Evolutionary conservation across 1,140 invertebrate genomes (phyloP).

Genomic region (Ephestia elutella): DNA sequence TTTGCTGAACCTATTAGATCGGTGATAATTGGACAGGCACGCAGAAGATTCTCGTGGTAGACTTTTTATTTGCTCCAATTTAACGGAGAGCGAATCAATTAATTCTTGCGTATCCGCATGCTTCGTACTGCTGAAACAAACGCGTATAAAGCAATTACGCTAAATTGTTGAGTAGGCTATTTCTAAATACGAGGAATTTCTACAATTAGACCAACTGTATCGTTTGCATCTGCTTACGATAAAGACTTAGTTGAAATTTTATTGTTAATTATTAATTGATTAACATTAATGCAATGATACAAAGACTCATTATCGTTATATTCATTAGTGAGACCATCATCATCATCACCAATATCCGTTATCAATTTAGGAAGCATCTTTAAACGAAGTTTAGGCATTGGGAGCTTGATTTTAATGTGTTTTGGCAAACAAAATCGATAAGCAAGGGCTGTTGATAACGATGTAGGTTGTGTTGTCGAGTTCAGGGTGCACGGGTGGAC

Average conservation of each 20-base stretch:
- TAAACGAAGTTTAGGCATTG: not conserved
- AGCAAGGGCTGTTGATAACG: slow-evolving; percentile 46
- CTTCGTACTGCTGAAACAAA: slow-evolving; percentile 10
- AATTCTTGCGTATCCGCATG: slow-evolving; percentile 20
- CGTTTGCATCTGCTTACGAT: not conserved
- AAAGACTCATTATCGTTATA: not conserved
- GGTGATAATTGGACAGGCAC: slow-evolving; percentile 16
- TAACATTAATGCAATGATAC: not conserved
- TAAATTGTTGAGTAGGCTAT: not conserved
- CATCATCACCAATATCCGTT: no score
- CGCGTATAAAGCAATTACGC: slow-evolving; percentile 8
- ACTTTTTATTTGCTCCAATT: slow-evolving; percentile 25
- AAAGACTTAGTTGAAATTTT: not conserved
- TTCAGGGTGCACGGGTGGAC: slow-evolving; percentile 54
- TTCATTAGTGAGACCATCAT: no score
- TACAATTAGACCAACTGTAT: not conserved
- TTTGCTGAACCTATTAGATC: slow-evolving; percentile 10
- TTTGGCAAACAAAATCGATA: slow-evolving; percentile 20
- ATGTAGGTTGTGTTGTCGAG: slow-evolving; percentile 41
- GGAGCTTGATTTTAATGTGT: not conserved
- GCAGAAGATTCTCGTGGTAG: slow-evolving; percentile 12
- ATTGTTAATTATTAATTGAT: not conserved
- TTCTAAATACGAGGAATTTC: slow-evolving; percentile 2
- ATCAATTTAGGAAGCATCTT: no score
- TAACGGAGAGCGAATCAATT: slow-evolving; percentile 16